These are phyloP conservation scores for Stictocephala bisonia DNA, from an alignment of 2,888 invertebrate species.

Conservation along the genomic window DNA sequence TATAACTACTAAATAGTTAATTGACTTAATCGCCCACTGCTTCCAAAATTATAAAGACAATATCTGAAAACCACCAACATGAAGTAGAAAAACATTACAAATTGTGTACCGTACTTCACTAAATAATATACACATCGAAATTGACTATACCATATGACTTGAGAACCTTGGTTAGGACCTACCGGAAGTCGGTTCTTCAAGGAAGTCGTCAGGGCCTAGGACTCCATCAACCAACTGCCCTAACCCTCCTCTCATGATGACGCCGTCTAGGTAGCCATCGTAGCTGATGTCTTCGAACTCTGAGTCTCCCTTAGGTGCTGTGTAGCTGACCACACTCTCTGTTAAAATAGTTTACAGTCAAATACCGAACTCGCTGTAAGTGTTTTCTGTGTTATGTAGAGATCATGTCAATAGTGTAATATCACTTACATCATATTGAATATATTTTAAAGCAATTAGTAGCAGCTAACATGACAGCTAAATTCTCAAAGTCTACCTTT, in stretches of 20 bases:
- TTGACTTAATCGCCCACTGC: too few species aligned
- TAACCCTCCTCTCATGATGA: constrained; percentile 74
- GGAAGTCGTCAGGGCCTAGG: constrained; percentile 75
- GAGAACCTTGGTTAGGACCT: too few species aligned
- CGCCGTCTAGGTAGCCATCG: constrained; percentile 74
- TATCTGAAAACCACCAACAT: too few species aligned
- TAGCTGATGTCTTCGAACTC: constrained; percentile 84
- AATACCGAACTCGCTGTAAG: background rate
- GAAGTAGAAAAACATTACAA: too few species aligned
- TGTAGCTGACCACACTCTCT: constrained; percentile 77
- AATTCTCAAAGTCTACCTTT: too few species aligned
- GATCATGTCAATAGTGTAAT: background rate
- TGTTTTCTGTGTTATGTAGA: too few species aligned
- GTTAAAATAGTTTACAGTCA: constrained; percentile 58
- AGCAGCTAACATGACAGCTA: too few species aligned
- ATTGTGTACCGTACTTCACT: too few species aligned
- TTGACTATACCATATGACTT: too few species aligned
- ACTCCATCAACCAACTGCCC: constrained; percentile 86
- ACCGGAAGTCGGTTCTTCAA: constrained; percentile 58
- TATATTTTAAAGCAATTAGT: background rate
- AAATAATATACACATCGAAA: too few species aligned
- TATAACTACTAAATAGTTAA: too few species aligned
- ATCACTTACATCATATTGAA: background rate
- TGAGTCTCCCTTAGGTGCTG: constrained; percentile 73
- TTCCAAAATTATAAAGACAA: too few species aligned